Percentiles rank a stretch among this genome's conserved stretches.
Conservation (phyloP, 2,113 vertebrate species). For the Erythrocercus mccallii region DNA sequence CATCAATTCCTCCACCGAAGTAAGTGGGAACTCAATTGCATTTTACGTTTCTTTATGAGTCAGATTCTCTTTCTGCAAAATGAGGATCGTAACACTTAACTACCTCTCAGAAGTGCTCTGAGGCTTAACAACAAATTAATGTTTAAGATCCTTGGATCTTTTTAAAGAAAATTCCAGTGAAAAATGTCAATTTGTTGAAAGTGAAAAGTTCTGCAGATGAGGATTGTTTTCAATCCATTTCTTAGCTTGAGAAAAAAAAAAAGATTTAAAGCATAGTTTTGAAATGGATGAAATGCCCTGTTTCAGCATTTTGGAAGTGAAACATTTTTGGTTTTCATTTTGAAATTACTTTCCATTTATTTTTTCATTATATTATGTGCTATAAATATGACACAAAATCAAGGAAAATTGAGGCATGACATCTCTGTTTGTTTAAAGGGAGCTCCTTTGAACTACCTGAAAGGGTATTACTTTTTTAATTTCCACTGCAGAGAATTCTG, state of each 20-base stretch:
- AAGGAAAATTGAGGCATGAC: slow-evolving; percentile 42
- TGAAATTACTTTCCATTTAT: slow-evolving; percentile 49
- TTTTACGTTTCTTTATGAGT: slow-evolving; percentile 59
- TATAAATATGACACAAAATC: slow-evolving; percentile 53
- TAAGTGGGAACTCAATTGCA: slow-evolving; percentile 54
- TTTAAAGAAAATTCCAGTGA: slow-evolving; percentile 5
- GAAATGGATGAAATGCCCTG: slow-evolving; percentile 24
- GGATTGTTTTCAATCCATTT: slow-evolving; percentile 25
- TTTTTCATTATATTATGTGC: slow-evolving; percentile 19
- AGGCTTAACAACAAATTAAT: slow-evolving; percentile 63
- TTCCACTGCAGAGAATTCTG: slow-evolving; percentile 5
- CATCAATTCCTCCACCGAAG: slow-evolving; percentile 47
- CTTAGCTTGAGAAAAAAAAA: background rate
- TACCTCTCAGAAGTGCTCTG: slow-evolving; percentile 47
- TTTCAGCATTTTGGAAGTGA: slow-evolving; percentile 31
- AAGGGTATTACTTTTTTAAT: background rate
- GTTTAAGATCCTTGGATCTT: slow-evolving; percentile 26
- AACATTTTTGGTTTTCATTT: slow-evolving; percentile 48
- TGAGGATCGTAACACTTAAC: slow-evolving; percentile 64
- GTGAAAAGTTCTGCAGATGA: slow-evolving; percentile 27
- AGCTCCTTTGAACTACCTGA: slow-evolving; percentile 24
- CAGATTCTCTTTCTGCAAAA: slow-evolving; percentile 60
- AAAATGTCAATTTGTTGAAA: slow-evolving; percentile 35
- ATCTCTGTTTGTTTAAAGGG: slow-evolving; percentile 8
- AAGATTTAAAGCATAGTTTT: slow-evolving; percentile 20